These are phyloP conservation scores for Aphaenogaster ashmeadi DNA, from an alignment of 1,140 invertebrate species.

Conservation along the genomic window DNA sequence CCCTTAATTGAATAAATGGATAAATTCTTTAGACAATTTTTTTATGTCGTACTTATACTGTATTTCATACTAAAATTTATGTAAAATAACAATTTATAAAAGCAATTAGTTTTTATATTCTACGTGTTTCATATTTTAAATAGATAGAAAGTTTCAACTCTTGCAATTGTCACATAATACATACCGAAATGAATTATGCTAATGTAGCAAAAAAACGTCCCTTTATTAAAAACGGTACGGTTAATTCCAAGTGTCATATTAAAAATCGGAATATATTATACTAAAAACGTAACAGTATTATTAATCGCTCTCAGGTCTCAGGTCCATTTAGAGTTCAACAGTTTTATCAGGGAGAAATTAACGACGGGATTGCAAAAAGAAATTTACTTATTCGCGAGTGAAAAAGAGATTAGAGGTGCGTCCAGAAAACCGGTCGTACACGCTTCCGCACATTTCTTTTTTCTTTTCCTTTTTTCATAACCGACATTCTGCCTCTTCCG, in stretches of 20 bases:
- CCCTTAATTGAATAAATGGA: not conserved
- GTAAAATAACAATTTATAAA: not conserved
- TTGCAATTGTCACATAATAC: not conserved
- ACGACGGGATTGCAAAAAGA: slow-evolving; percentile 52
- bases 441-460: not conserved
- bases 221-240: slow-evolving; percentile 11
- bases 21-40: not conserved
- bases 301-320: slow-evolving; percentile 27
- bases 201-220: not conserved
- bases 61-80: not conserved
- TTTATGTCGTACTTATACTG: not conserved
- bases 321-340: slow-evolving; percentile 17
- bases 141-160: not conserved
- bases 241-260: slow-evolving; percentile 10
- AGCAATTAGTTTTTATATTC: not conserved
- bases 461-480: slow-evolving; percentile 5
- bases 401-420: slow-evolving; percentile 28
- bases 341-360: slow-evolving; percentile 46
- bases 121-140: not conserved
- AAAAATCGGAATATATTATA: not conserved
- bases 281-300: slow-evolving; percentile 10
- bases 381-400: slow-evolving; percentile 42
- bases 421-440: slow-evolving; percentile 20
- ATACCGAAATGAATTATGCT: slow-evolving; percentile 5
- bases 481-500: not conserved